Evolutionary conservation across 2,888 invertebrate genomes (phyloP).

Genomic region (Ennomos quercinarius): DNA sequence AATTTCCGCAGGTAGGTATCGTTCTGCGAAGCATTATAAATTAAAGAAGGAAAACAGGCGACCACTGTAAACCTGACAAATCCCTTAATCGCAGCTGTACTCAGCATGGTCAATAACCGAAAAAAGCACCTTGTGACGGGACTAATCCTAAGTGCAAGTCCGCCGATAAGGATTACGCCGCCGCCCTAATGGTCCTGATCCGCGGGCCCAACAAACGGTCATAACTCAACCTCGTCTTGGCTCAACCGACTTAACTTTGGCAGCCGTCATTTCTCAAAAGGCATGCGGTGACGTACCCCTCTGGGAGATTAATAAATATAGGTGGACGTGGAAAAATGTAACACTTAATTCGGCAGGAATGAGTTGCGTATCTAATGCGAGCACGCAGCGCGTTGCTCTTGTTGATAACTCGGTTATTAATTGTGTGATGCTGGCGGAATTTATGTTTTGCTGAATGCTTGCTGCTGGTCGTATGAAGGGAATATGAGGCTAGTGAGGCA

Average conservation of each 20-base stretch:
- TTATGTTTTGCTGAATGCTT: conserved; percentile 39
- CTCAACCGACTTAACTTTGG: conserved; percentile 85
- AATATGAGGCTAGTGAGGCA: not conserved
- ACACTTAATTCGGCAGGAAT: conserved; percentile 78
- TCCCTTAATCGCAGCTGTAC: conserved; percentile 80
- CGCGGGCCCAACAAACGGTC: conserved; percentile 82
- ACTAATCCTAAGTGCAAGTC: conserved; percentile 85
- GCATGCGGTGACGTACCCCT: conserved; percentile 77
- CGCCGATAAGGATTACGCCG: conserved; percentile 83
- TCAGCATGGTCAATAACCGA: conserved; percentile 73
- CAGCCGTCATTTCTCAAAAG: conserved; percentile 85
- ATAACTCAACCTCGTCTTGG: conserved; percentile 82
- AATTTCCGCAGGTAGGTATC: no score
- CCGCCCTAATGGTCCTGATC: conserved; percentile 83
- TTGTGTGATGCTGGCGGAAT: conserved; percentile 43
- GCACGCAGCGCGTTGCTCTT: conserved; percentile 52
- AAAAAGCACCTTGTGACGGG: conserved; percentile 82
- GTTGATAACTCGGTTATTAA: conserved; percentile 52
- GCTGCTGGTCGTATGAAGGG: conserved; percentile 19
- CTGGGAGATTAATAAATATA: conserved; percentile 82
- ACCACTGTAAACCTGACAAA: conserved; percentile 48
- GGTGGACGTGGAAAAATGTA: conserved; percentile 82
- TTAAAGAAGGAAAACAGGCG: conserved; percentile 18
- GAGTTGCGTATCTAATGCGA: conserved; percentile 71
- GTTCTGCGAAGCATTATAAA: conserved; percentile 1